Percentiles rank a stretch among this genome's conserved stretches.
These are phyloP conservation scores for Tenthredo distinguenda DNA, from an alignment of 2,888 invertebrate species.

Conservation along the genomic window DNA sequence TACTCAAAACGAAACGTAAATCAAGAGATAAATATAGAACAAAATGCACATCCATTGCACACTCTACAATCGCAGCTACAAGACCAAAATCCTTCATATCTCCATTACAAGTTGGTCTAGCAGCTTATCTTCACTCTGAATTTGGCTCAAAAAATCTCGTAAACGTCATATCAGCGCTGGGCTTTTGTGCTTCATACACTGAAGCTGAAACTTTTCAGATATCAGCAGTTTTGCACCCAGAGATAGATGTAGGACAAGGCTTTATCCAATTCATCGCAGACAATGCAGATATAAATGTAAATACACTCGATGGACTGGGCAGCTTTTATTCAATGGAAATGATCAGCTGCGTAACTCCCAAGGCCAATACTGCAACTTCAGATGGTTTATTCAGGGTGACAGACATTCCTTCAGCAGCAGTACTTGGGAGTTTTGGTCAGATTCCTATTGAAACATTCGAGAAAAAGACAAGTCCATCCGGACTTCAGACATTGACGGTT, in stretches of 20 bases:
- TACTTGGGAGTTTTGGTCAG: not conserved
- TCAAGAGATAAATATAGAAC: not conserved
- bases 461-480: not conserved
- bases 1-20: slow-evolving; percentile 37
- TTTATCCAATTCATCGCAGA: slow-evolving; percentile 15
- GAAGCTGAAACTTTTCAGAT: slow-evolving; percentile 61
- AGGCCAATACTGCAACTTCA: not conserved
- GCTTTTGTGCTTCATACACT: slow-evolving; percentile 56
- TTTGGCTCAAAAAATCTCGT: slow-evolving; percentile 64
- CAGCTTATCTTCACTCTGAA: slow-evolving; percentile 64
- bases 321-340: slow-evolving; percentile 10
- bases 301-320: not conserved
- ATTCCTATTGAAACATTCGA: slow-evolving; percentile 12
- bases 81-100: slow-evolving; percentile 69
- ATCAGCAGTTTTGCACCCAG: not conserved
- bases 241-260: not conserved
- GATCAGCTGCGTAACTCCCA: slow-evolving; percentile 5
- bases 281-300: slow-evolving; percentile 5
- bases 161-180: slow-evolving; percentile 65
- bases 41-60: slow-evolving; percentile 35
- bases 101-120: slow-evolving; percentile 65
- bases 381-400: slow-evolving; percentile 2
- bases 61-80: slow-evolving; percentile 58
- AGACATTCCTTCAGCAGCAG: slow-evolving; percentile 16
- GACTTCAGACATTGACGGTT: not conserved